Percentiles rank a stretch among this genome's conserved stretches.
Conservation (phyloP, 2,113 vertebrate species). For the Raphicerus campestris region DNA sequence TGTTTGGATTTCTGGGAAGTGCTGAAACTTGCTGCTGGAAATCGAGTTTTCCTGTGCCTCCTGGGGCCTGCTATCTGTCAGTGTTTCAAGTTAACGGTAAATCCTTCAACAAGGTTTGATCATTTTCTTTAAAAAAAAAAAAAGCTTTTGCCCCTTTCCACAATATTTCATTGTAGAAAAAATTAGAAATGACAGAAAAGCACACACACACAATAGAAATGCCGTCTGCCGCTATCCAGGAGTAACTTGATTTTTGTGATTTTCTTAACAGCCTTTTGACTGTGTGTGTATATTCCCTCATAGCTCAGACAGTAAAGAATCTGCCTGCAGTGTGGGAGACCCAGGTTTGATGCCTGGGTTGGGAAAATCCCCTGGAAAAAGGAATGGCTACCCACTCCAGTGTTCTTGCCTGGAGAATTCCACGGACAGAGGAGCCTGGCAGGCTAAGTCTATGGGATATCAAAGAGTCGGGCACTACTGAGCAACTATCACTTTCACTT, state of each 20-base stretch:
- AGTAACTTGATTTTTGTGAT: background rate
- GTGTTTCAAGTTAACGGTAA: background rate
- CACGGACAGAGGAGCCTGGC: background rate
- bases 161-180: background rate
- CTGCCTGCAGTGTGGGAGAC: background rate
- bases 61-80: background rate
- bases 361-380: background rate
- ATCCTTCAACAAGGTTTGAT: background rate
- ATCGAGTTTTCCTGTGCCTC: background rate
- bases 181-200: slow-evolving; percentile 15
- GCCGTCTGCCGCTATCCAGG: background rate
- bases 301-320: background rate
- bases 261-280: slow-evolving; percentile 26
- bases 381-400: background rate
- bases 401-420: background rate
- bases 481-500: background rate
- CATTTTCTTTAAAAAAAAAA: background rate
- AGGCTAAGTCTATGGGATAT: background rate
- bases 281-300: background rate
- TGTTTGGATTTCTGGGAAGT: background rate
- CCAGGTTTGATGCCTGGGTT: background rate
- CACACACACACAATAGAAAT: slow-evolving; percentile 15
- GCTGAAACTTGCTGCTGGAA: background rate
- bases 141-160: background rate
- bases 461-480: background rate